Evolutionary conservation across 2,888 invertebrate species (phyloP).

Genomic region (Mellilla xanthometata): DNA sequence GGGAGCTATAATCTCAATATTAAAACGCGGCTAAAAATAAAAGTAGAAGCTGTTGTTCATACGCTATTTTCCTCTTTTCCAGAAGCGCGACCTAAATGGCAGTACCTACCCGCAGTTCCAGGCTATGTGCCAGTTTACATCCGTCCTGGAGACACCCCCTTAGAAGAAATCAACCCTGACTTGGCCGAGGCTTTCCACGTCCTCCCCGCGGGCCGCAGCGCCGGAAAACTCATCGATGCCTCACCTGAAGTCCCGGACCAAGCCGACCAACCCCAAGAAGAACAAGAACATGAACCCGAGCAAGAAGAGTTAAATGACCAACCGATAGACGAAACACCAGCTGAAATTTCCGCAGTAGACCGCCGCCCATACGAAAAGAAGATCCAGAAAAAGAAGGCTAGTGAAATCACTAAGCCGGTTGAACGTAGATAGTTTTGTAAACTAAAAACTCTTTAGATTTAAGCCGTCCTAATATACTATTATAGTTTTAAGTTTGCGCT

Average conservation of each 20-base stretch:
- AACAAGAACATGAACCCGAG: constrained; percentile 19
- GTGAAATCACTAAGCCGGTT: constrained; percentile 52
- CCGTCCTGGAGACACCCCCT: constrained; percentile 88
- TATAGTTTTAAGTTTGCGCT: too few species aligned
- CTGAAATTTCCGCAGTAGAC: constrained; percentile 46
- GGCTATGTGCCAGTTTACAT: constrained; percentile 93
- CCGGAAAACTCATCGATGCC: constrained; percentile 65
- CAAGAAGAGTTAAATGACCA: background rate
- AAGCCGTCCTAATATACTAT: too few species aligned
- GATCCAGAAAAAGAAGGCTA: constrained; percentile 57
- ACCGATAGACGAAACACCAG: background rate
- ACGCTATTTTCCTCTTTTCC: too few species aligned
- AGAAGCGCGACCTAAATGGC: constrained; percentile 85
- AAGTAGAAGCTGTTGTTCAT: too few species aligned
- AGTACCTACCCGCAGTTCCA: constrained; percentile 85
- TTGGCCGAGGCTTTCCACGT: constrained; percentile 89
- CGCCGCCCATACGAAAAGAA: constrained; percentile 65
- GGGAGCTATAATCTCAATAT: too few species aligned
- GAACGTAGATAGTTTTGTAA: constrained; percentile 60
- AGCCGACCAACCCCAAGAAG: constrained; percentile 51
- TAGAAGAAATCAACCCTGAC: constrained; percentile 88
- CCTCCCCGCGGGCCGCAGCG: constrained; percentile 70
- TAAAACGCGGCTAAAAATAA: too few species aligned
- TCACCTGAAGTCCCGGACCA: constrained; percentile 56
- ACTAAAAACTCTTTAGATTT: too few species aligned